Evolutionary conservation across 1,140 invertebrate genomes (phyloP).

Genomic region (Drosophila littoralis): DNA sequence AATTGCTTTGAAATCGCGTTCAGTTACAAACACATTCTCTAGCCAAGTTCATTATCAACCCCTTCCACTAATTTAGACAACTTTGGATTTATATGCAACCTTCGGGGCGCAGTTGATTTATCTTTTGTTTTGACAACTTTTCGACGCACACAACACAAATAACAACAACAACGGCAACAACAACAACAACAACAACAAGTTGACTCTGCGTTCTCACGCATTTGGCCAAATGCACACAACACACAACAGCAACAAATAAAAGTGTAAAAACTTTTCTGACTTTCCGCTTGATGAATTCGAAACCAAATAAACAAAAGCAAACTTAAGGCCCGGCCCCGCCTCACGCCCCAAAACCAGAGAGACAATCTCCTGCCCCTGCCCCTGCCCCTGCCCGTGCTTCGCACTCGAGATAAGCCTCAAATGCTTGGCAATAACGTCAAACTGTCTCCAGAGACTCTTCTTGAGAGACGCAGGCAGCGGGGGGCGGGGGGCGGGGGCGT

Average conservation of each 20-base stretch:
- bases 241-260: constrained; percentile 21
- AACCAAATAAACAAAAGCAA: constrained; percentile 71
- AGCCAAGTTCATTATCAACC: constrained; percentile 65
- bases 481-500: neutral
- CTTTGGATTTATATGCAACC: constrained; percentile 18
- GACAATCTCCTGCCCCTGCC: neutral
- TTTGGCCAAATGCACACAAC: constrained; percentile 55
- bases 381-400: too few species aligned
- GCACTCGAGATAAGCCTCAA: constrained; percentile 40
- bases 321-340: constrained; percentile 35
- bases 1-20: neutral
- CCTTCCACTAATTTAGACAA: neutral
- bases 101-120: constrained; percentile 71
- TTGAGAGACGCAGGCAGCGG: neutral
- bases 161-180: constrained; percentile 37
- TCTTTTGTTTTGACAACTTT: constrained; percentile 81
- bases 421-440: constrained; percentile 58
- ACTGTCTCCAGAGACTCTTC: constrained; percentile 58
- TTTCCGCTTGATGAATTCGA: constrained; percentile 81
- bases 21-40: neutral
- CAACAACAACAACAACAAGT: constrained; percentile 45
- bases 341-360: neutral
- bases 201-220: constrained; percentile 75
- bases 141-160: constrained; percentile 47
- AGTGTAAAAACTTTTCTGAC: constrained; percentile 58